Evolutionary conservation across 2,797 vertebrate species (phyloP).

Genomic region (Aplochiton taeniatus): DNA sequence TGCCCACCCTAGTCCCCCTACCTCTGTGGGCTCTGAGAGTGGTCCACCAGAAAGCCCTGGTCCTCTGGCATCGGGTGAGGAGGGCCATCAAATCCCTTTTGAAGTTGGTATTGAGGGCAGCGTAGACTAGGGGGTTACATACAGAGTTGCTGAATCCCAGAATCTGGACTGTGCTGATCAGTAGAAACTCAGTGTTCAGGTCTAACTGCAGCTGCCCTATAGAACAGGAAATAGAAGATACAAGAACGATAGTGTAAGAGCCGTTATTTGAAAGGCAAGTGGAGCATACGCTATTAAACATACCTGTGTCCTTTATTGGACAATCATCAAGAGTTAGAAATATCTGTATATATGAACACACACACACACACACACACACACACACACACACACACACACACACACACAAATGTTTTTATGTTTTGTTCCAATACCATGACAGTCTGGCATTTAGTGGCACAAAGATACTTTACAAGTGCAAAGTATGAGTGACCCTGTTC

Average conservation of each 20-base stretch:
- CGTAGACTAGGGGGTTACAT: slow-evolving; percentile 56
- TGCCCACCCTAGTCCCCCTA: slow-evolving; percentile 26
- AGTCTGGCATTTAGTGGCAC: too few relatives aligned
- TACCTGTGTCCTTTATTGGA: too few relatives aligned
- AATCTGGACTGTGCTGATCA: slow-evolving; percentile 51
- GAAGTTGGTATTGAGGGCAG: slow-evolving; percentile 51
- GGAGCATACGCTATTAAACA: background rate
- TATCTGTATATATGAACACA: too few relatives aligned
- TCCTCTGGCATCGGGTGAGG: slow-evolving; percentile 15
- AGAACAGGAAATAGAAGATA: background rate
- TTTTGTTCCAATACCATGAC: too few relatives aligned
- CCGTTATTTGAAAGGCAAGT: too few relatives aligned
- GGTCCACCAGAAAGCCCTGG: background rate
- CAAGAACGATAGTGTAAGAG: background rate
- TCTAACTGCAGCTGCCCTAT: slow-evolving; percentile 43
- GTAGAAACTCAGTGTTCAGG: slow-evolving; percentile 44
- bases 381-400: too few relatives aligned
- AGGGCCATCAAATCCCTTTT: slow-evolving; percentile 45
- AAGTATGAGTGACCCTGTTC: too few relatives aligned
- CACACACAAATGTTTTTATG: too few relatives aligned
- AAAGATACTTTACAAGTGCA: too few relatives aligned
- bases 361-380: too few relatives aligned
- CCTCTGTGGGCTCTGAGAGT: background rate
- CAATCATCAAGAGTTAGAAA: too few relatives aligned
- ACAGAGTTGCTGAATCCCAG: slow-evolving; percentile 58